Base-by-base conservation (phyloP, 2,113 vertebrate genomes). In the Parotia lawesii region DNA sequence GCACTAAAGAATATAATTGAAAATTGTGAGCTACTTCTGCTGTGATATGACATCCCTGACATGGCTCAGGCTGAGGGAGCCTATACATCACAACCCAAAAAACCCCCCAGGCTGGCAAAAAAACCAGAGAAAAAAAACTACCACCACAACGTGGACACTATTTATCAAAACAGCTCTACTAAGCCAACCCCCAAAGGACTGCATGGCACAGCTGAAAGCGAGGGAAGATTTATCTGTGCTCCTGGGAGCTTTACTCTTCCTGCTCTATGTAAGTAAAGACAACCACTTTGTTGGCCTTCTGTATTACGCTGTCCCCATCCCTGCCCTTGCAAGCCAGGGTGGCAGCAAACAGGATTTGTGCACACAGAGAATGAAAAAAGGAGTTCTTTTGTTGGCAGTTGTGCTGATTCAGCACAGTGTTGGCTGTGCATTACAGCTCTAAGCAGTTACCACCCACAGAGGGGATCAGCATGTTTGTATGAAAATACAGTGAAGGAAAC, bases 151-250 rank as follows among this genome's bases (percentile, higher is more conserved):
- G 79, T 44, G 35, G 42, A 31, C 31, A 44, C 15, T 42, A 50
- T 74, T 93, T 77, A 75, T 89, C 81, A 75, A 75, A 80, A 53
- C 35, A 69, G 44, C 37, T 74, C 72, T 51, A 29, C 77, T 74
- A 60, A 78, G 48, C 56, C 56, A 93, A 10, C 6, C 9, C 60
- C 35, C 5, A 10, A 69, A 84, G 57, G 48, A 81, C 38, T 66
- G 15, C 4, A 6, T 37, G 37, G 50, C 35, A 70, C 40, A 87
- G 38, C 60, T 56, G 40, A 57, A 71, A 56, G 61, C 27, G 56
- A 85, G 29, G n/a, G 62, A 88, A 90, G 35, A 93, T 94, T 91
- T 83, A 76, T 60, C 33, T 61, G n/a, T 65, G 73, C 33, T 93
- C 31, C 65, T 31, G 16, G 48, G 45, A 60, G 44, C 64, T 87